Conservation (phyloP, 2,888 invertebrate species). For the Dicyrtoma fusca region DNA sequence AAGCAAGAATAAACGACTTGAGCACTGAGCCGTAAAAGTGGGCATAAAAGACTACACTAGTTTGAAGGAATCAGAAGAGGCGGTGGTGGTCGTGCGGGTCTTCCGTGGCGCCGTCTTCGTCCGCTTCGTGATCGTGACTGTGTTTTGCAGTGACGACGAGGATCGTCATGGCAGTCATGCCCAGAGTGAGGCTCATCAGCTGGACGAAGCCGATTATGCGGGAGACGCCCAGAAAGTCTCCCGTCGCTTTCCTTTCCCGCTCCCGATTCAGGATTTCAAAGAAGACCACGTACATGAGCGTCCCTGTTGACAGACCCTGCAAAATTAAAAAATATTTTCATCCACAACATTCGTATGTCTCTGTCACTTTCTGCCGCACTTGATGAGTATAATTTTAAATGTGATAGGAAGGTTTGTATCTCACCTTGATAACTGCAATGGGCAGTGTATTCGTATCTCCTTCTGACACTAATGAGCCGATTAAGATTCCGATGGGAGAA, state of each 20-base stretch:
- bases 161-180: conserved; percentile 23
- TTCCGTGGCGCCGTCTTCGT: neutral
- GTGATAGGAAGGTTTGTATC: neutral
- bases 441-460: conserved; percentile 30
- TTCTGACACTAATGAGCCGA: conserved; percentile 60
- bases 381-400: neutral
- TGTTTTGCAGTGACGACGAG: conserved; percentile 12
- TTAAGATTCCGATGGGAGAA: conserved; percentile 62
- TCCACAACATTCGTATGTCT: too few relatives aligned
- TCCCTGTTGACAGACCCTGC: conserved; percentile 89
- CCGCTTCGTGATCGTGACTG: conserved; percentile 29
- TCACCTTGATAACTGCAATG: conserved; percentile 52
- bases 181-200: conserved; percentile 43
- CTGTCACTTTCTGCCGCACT: too few relatives aligned
- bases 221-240: conserved; percentile 29
- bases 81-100: neutral
- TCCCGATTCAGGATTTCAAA: conserved; percentile 87
- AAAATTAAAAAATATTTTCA: too few relatives aligned
- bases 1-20: too few relatives aligned
- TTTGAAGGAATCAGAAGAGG: neutral
- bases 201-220: conserved; percentile 49
- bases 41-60: too few relatives aligned
- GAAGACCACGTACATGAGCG: conserved; percentile 93
- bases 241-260: conserved; percentile 57
- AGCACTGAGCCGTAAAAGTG: too few relatives aligned